These are phyloP conservation scores for Haemorhous mexicanus DNA, from an alignment of 2,113 vertebrate species.

Conservation along the genomic window DNA sequence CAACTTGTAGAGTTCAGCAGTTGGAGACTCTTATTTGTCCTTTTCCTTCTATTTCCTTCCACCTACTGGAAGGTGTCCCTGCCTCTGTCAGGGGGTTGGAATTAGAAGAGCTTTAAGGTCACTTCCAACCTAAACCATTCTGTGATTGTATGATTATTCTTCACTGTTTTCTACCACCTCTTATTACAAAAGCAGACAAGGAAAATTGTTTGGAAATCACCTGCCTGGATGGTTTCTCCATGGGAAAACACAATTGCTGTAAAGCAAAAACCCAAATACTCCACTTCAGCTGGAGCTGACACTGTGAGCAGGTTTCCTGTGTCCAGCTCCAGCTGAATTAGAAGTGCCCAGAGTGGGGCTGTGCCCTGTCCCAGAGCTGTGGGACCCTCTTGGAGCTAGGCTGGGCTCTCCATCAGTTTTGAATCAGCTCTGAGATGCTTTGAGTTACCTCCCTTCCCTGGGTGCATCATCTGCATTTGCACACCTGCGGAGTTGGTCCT, in stretches of 20 bases:
- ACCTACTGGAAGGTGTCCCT: not conserved
- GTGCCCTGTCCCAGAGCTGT: not conserved
- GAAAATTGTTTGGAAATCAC: not conserved
- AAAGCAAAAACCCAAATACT: not conserved
- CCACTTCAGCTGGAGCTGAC: rapidly evolving
- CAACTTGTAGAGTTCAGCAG: not conserved
- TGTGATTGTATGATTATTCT: not conserved
- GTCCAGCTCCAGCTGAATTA: not conserved
- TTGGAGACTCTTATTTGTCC: not conserved
- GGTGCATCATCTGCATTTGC: rapidly evolving
- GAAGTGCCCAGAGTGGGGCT: not conserved
- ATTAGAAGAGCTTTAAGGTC: not conserved
- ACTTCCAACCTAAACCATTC: not conserved
- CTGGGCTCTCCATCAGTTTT: not conserved
- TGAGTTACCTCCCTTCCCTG: not conserved
- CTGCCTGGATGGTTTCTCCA: not conserved
- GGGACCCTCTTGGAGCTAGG: rapidly evolving
- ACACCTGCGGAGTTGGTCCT: rapidly evolving
- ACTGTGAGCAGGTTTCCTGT: not conserved
- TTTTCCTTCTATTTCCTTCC: not conserved
- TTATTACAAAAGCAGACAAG: not conserved
- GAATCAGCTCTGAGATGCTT: not conserved
- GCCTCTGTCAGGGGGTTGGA: not conserved
- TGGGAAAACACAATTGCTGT: not conserved
- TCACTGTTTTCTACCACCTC: not conserved